phyloP scores from a whole-genome alignment of 2,113 vertebrate genomes.

The Anoura caudifer region DNA sequence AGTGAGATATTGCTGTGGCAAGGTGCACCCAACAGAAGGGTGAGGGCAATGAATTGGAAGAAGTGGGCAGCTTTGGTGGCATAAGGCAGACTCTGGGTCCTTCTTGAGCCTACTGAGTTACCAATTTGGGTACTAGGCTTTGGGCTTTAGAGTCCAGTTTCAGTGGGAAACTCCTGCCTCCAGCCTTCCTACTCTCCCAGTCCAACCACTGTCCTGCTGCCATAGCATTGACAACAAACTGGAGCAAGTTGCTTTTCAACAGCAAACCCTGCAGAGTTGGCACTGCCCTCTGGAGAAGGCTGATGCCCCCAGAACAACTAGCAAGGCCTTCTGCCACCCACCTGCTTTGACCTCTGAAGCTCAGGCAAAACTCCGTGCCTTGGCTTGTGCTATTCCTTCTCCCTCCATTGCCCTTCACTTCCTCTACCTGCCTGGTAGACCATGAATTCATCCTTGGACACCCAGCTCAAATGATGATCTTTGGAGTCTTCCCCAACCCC shows the following conservation, averaged over 20 bases:
- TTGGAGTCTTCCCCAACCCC: neutral
- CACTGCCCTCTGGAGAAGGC: neutral
- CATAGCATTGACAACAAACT: neutral
- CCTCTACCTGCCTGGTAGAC: neutral
- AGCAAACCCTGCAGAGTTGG: neutral
- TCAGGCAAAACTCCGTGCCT: neutral
- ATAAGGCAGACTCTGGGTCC: neutral
- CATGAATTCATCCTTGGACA: neutral
- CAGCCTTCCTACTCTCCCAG: neutral
- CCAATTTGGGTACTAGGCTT: neutral
- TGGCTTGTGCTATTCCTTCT: neutral
- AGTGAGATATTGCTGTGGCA: neutral
- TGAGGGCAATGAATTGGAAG: neutral
- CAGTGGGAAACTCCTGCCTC: neutral
- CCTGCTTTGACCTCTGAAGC: neutral
- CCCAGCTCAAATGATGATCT: neutral
- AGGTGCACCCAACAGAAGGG: neutral
- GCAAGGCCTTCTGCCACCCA: neutral
- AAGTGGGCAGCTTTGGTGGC: neutral
- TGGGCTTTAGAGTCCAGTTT: neutral
- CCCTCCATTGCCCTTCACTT: neutral
- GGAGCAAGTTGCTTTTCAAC: neutral
- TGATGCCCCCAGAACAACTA: rapidly evolving
- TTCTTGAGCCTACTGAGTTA: neutral
- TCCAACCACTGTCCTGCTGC: neutral